A percentile compares a stretch with the other conserved stretches of the same genome.
Evolutionary conservation across 2,888 invertebrate genomes (phyloP).

Genomic region (Drosophila algonquin): DNA sequence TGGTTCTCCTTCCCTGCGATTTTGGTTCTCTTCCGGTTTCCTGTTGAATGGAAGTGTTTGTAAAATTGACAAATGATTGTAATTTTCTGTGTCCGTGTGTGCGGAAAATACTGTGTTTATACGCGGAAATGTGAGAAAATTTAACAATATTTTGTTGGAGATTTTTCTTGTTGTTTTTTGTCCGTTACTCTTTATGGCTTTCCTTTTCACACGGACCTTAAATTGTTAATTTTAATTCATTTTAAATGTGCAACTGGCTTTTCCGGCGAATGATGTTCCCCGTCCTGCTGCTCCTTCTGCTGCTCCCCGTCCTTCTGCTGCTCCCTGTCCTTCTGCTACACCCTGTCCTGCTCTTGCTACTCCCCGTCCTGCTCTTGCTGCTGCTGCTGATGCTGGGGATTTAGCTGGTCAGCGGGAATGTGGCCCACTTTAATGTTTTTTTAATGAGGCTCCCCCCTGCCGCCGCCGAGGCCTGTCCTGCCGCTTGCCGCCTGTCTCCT

Average conservation of each 20-base stretch:
- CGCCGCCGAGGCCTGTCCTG: conserved; percentile 41
- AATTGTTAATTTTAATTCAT: conserved; percentile 55
- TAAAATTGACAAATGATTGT: conserved; percentile 77
- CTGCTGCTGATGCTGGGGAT: conserved; percentile 11
- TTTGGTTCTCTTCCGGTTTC: conserved; percentile 64
- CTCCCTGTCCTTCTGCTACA: no score
- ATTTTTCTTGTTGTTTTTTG: conserved; percentile 7
- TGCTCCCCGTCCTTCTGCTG: no score
- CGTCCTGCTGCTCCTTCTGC: no score
- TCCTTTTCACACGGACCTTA: conserved; percentile 28
- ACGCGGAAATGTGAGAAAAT: conserved; percentile 73
- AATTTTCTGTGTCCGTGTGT: conserved; percentile 48
- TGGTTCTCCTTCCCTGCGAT: background rate
- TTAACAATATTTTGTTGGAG: conserved; percentile 59
- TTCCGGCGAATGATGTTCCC: background rate
- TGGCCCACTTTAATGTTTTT: conserved; percentile 76
- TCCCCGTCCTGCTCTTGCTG: no score
- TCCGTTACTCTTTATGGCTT: conserved; percentile 20
- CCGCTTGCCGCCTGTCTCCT: conserved; percentile 28
- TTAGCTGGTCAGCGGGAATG: conserved; percentile 36
- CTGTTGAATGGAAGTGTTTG: conserved; percentile 73
- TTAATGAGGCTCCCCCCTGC: conserved; percentile 63
- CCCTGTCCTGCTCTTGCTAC: no score
- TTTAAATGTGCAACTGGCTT: conserved; percentile 55
- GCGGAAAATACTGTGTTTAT: conserved; percentile 50